These are phyloP conservation scores for Meandrina meandrites DNA, from an alignment of 92 coral and sea anemone species.

Conservation along the genomic window DNA sequence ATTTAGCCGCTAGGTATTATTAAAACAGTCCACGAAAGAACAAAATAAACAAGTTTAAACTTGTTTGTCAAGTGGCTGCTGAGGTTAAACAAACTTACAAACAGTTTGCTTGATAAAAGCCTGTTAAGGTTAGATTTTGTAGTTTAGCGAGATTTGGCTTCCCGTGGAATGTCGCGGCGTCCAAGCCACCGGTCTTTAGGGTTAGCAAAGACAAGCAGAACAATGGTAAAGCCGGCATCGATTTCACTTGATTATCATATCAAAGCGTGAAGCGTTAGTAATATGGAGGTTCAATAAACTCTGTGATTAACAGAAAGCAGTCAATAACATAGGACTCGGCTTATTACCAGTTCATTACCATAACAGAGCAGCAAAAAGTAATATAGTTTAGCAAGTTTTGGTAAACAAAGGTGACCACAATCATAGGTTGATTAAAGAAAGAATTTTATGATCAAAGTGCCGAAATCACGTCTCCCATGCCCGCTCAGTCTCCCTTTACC, in stretches of 20 bases:
- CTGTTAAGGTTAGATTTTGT: neutral
- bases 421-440: slow-evolving; percentile 68
- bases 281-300: slow-evolving; percentile 45
- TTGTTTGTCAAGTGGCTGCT: neutral
- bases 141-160: slow-evolving; percentile 6
- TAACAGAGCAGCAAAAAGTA: slow-evolving; percentile 60
- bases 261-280: slow-evolving; percentile 51
- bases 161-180: neutral
- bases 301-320: slow-evolving; percentile 59
- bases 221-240: slow-evolving; percentile 41
- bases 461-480: slow-evolving; percentile 14
- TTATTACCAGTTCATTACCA: slow-evolving; percentile 72
- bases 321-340: slow-evolving; percentile 51
- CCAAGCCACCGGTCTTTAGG: neutral
- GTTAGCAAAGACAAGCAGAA: neutral
- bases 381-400: slow-evolving; percentile 56
- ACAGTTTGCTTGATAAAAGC: neutral
- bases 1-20: neutral
- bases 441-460: slow-evolving; percentile 41
- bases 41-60: slow-evolving; percentile 4
- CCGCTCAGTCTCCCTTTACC: neutral
- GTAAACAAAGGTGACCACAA: slow-evolving; percentile 67
- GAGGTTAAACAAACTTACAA: slow-evolving; percentile 4
- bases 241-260: slow-evolving; percentile 42
- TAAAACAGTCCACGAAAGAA: neutral